Conservation (phyloP, 2,113 vertebrate species). For the Dryoscopus gambensis region DNA sequence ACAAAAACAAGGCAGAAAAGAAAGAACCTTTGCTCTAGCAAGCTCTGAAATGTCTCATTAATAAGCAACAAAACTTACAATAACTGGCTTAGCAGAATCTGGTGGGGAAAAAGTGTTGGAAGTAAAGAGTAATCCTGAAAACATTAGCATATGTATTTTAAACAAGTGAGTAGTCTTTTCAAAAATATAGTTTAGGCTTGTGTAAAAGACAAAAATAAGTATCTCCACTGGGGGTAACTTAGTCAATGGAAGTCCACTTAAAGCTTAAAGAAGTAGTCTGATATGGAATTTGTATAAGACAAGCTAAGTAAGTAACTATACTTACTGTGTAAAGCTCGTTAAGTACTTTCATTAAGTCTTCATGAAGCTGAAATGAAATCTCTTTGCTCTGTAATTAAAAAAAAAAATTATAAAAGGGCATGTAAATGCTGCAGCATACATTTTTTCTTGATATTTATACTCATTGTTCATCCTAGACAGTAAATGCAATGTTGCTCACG, state of each 20-base stretch:
- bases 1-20: not conserved
- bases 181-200: not conserved
- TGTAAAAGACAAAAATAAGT: not conserved
- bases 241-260: not conserved
- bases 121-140: not conserved
- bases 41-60: not conserved
- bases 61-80: not conserved
- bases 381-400: slow-evolving; percentile 92
- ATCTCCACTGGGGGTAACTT: not conserved
- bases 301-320: slow-evolving; percentile 43
- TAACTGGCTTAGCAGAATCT: not conserved
- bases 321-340: slow-evolving; percentile 99
- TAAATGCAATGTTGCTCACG: not conserved
- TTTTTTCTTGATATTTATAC: not conserved
- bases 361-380: slow-evolving; percentile 95
- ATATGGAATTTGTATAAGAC: not conserved
- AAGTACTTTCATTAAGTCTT: slow-evolving; percentile 99
- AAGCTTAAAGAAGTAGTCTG: not conserved
- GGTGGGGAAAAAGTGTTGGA: not conserved
- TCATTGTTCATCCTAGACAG: not conserved
- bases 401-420: slow-evolving; percentile 61
- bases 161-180: not conserved
- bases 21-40: not conserved
- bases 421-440: not conserved
- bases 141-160: not conserved